A percentile compares a stretch with the other conserved stretches of the same genome.
These are phyloP conservation scores for Progne subis DNA, from an alignment of 2,113 vertebrate species.

Conservation along the genomic window DNA sequence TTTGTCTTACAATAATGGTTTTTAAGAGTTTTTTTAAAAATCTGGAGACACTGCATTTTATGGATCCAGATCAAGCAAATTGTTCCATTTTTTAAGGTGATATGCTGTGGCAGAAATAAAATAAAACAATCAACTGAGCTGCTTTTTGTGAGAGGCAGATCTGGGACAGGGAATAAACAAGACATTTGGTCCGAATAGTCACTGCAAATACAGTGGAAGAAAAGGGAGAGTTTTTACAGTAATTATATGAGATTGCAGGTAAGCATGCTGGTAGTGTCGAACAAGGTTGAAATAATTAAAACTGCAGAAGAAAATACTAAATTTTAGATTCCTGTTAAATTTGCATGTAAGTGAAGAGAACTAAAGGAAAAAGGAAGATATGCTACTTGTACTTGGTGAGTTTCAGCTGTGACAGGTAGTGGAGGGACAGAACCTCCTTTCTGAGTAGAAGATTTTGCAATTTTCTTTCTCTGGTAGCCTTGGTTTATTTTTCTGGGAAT, in stretches of 20 bases:
- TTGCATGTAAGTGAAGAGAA: not conserved
- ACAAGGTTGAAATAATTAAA: not conserved
- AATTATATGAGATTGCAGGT: not conserved
- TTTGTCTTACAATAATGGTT: not conserved
- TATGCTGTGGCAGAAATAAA: not conserved
- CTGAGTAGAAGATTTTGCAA: not conserved
- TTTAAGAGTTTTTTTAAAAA: not conserved
- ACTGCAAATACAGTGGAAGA: accelerated
- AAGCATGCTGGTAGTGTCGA: not conserved
- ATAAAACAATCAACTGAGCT: not conserved
- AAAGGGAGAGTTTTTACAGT: not conserved
- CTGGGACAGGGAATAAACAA: accelerated
- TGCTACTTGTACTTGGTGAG: not conserved
- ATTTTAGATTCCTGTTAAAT: not conserved
- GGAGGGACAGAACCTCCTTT: not conserved
- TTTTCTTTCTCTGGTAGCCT: not conserved
- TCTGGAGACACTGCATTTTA: accelerated
- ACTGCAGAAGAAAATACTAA: not conserved
- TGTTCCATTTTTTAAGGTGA: accelerated
- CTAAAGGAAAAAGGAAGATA: no score
- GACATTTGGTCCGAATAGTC: not conserved
- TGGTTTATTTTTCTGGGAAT: not conserved
- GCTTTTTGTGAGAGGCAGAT: not conserved
- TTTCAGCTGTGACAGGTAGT: not conserved
- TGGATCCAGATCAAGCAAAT: not conserved